Evolutionary conservation across 1,140 invertebrate species (phyloP), one percentile per base, ranked within the genome.

Genomic region (Spodoptera litura): DNA sequence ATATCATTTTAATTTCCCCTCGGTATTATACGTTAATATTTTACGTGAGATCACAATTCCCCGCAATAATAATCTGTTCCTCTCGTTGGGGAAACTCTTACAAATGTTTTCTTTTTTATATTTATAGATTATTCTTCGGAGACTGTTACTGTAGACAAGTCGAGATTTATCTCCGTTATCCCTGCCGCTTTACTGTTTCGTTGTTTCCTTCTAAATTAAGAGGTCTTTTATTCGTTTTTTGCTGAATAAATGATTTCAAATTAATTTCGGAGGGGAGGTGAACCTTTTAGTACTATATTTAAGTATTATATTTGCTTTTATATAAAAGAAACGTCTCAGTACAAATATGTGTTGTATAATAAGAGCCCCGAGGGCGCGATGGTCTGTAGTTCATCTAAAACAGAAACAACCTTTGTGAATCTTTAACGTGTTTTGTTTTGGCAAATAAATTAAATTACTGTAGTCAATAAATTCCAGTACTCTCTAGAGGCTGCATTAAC

Each of bases 211-310:
- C 81, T 83, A 87, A 85, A 87, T 82, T 59, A 74, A 74, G 83
- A 86, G 85, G 84, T 72, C 81, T 83, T 88, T 88, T 88, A 87
- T 88, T 81, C 83, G 81, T 83, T 84, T 87, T 82, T 84, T 83
- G 76, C 82, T 78, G 85, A 88, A 91, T 91, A 90, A 89, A 89
- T 88, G 84, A 90, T 89, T 89, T 83, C 85, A 84, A 88, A 88
- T 91, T 91, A 91, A 90, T 90, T 87, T 89, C 87, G 88, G 89
- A 78, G 70, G 44, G 76, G 85, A 85, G 81, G 83, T 83, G 84
- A 77, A 59, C 78, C 44, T 61, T 62, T 58, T 74, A 59, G 44
- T 44, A 38, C 35, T 49, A 20, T 64, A 9, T 13, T 61, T 64
- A 64, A 64, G 13, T 49, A 44, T 55, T 55, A 15, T 27, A 68